These are phyloP conservation scores for Mycalesis mineus DNA, from an alignment of 2,888 invertebrate species.

Conservation along the genomic window DNA sequence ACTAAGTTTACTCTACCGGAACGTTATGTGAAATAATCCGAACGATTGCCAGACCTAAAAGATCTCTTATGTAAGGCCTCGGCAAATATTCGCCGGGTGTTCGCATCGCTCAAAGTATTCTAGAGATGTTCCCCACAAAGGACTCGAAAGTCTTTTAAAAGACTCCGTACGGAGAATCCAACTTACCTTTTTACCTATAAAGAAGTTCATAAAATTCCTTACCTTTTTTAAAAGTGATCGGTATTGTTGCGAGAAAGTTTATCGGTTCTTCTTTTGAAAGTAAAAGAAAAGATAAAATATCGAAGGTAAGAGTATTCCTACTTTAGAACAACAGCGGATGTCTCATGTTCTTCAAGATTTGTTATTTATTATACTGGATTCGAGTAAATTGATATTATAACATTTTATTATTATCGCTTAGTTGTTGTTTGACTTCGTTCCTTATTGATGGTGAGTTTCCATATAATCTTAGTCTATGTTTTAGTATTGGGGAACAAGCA, in stretches of 20 bases:
- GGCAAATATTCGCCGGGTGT: conserved; percentile 30
- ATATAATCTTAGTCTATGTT: too few species aligned
- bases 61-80: conserved; percentile 24
- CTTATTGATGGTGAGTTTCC: too few species aligned
- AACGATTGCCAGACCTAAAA: not conserved
- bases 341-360: not conserved
- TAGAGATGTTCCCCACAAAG: conserved; percentile 28
- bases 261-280: conserved; percentile 9
- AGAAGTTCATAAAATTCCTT: conserved; percentile 27
- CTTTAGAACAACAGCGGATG: not conserved
- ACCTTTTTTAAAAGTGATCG: conserved; percentile 23
- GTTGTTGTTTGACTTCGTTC: too few species aligned
- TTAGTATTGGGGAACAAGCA: too few species aligned
- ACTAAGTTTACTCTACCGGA: not conserved
- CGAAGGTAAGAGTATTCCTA: not conserved
- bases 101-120: conserved; percentile 29
- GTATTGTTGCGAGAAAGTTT: conserved; percentile 13
- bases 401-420: too few species aligned
- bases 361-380: not conserved
- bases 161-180: conserved; percentile 25
- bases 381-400: too few species aligned
- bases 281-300: conserved; percentile 10
- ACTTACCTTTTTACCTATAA: conserved; percentile 30
- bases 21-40: conserved; percentile 11
- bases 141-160: conserved; percentile 29